A percentile compares a stretch with the other conserved stretches of the same genome.
phyloP scores from a whole-genome alignment of 2,888 invertebrate genomes.

The Protonemura montana region DNA sequence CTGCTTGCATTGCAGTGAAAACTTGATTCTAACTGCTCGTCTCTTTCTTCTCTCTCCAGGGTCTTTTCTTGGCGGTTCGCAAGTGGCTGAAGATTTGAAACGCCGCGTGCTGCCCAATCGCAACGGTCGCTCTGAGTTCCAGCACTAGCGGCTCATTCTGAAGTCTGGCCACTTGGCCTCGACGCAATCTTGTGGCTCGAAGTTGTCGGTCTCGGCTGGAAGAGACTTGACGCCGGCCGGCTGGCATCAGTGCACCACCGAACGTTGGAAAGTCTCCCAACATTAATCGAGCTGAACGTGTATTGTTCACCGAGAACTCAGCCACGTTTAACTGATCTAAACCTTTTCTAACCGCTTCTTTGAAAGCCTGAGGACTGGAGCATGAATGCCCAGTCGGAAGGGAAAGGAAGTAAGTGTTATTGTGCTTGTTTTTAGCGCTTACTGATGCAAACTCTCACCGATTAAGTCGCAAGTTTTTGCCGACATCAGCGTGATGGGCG shows the following conservation, averaged over 20 bases:
- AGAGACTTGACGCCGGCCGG: background rate
- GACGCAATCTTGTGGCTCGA: background rate
- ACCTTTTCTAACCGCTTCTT: too few species aligned
- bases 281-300: too few species aligned
- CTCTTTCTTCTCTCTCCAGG: constrained; percentile 29
- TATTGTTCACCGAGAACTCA: too few species aligned
- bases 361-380: too few species aligned
- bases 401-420: too few species aligned
- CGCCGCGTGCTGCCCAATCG: constrained; percentile 38
- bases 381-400: too few species aligned
- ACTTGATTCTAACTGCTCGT: background rate
- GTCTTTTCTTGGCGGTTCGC: constrained; percentile 40
- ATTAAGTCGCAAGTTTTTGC: too few species aligned
- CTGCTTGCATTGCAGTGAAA: too few species aligned
- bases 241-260: background rate
- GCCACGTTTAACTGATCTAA: too few species aligned
- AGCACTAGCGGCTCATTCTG: background rate
- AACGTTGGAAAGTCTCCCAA: background rate
- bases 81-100: constrained; percentile 44
- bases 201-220: background rate
- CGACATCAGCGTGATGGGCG: too few species aligned
- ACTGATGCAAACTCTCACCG: too few species aligned
- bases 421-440: too few species aligned
- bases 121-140: constrained; percentile 43
- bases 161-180: background rate